Evolutionary conservation across 1,140 invertebrate genomes (phyloP).

Genomic region (Caerostris extrusa): DNA sequence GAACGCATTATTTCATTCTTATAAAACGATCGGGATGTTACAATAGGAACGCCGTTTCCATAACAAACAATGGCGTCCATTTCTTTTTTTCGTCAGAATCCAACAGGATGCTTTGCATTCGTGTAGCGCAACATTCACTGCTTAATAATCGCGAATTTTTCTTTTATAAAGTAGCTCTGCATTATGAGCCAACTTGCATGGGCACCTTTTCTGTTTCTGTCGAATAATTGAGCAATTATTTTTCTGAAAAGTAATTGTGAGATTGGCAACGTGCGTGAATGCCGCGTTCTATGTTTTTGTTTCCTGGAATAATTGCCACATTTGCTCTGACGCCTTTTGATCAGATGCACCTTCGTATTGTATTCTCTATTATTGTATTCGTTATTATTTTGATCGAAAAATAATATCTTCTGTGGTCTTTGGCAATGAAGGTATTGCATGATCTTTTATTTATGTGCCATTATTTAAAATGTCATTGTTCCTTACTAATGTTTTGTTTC

Average conservation of each 20-base stretch:
- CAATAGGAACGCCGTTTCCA: neutral
- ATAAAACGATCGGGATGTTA: neutral
- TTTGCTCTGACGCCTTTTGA: neutral
- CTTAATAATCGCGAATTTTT: neutral
- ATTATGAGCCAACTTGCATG: neutral
- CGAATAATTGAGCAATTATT: conserved; percentile 31
- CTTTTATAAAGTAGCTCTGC: neutral
- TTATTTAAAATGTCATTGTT: neutral
- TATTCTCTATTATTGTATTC: neutral
- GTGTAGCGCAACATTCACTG: neutral
- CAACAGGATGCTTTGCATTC: neutral
- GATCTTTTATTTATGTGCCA: neutral
- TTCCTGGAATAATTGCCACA: neutral
- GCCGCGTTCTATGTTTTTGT: neutral
- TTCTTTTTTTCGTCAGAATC: neutral
- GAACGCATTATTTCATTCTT: too few species aligned
- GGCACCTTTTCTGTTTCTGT: neutral
- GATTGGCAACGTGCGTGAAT: neutral
- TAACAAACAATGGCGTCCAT: neutral
- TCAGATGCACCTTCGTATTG: neutral
- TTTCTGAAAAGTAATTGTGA: neutral
- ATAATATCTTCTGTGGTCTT: neutral
- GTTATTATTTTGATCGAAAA: neutral
- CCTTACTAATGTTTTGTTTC: neutral
- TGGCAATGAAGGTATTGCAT: neutral